Evolutionary conservation across 2,113 vertebrate species (phyloP), one percentile per base, ranked within the genome.

Genomic region (Brachypteracias leptosomus): DNA sequence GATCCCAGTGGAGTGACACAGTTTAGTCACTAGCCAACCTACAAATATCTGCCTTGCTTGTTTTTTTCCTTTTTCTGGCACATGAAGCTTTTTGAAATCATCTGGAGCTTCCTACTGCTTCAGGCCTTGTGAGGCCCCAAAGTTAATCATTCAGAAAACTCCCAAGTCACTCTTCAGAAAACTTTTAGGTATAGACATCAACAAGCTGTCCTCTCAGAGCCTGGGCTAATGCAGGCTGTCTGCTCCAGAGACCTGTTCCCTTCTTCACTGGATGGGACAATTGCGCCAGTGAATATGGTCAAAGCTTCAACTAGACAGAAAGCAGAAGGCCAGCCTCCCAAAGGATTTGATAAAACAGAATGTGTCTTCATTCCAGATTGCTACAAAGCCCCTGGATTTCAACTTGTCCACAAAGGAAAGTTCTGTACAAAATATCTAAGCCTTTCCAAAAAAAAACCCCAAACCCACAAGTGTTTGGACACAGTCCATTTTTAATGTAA

Each of bases 351-450:
- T 94, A 90, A 87, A 81, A 93, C 65, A 93, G 72, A 84, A 84
- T 1, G 1, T 75, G 80, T 94, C 94, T 89, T 92, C 86, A 75
- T 92, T 95, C 84, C 93, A 75, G 44, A 95, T 91, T 94, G 73
- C 28, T 54, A 61, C 87, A 95, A 88, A 96, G 73, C 35, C 80
- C 49, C 68, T 84, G 85, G 49, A 91, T 85, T 95, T 89, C 80
- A 76, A 85, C 40, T 35, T 88, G 84, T 58, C 83, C 91, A 87
- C 81, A 91, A 65, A 89, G 72, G 71, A 88, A 94, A 92, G 84
- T 62, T 85, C 85, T 88, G 92, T 85, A 89, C 61, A 80, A 78
- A 94, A 78, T 62, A 71, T 85, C 55, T 61, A 44, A 94, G 62
- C 55, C 77, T 89, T 95, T 96, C 89, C 35, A 86, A 89, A 91